Evolutionary conservation across 2,113 vertebrate genomes (phyloP), one percentile per base, ranked within the genome.

Genomic region (Ameiurus melas): DNA sequence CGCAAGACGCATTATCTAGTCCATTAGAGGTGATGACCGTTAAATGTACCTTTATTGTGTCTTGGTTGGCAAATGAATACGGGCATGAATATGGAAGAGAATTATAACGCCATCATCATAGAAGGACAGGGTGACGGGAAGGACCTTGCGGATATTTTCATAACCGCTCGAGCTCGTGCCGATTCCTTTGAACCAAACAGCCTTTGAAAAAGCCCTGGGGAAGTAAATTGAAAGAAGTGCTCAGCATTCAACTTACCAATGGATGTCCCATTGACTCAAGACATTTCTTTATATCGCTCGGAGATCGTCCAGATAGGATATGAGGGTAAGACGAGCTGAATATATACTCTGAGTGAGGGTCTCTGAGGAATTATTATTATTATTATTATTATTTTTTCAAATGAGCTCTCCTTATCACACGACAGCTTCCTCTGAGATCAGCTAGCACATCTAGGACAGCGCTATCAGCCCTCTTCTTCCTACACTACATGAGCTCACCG

Each of bases 101-200:
- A 93, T 94, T 94, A 92, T 91, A 92, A 91, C 70, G 30, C 84
- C 89, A 88, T 93, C 92, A 94, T 92, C 84, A 92, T 66, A 92
- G 66, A 78, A 85, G 92, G 91, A 73, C 79, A 93, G 88, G 87
- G 85, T 88, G 89, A 90, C 86, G 85, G 85, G 39, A 66, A 89
- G 90, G 90, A 83, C 93, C 55, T 85, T 60, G 71, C 19, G 85
- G 62, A 77, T 86, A 60, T 77, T 83, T 86, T 86, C 16, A 19
- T 13, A 53, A 51, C 47, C 55, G 62, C 8, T 53, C 51, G 36
- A 62, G 33, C 30, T 25, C 36, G 14, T 27, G 8, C 2, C 30
- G 33, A 43, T 58, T 10, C 1, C 3, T 8, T 19, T 58, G n/a
- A 58, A 81, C 79, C 30, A 5, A 5, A 58, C 20, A 19, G 77